phyloP scores from a whole-genome alignment of 2,797 vertebrate species.

The Macropodus opercularis region DNA sequence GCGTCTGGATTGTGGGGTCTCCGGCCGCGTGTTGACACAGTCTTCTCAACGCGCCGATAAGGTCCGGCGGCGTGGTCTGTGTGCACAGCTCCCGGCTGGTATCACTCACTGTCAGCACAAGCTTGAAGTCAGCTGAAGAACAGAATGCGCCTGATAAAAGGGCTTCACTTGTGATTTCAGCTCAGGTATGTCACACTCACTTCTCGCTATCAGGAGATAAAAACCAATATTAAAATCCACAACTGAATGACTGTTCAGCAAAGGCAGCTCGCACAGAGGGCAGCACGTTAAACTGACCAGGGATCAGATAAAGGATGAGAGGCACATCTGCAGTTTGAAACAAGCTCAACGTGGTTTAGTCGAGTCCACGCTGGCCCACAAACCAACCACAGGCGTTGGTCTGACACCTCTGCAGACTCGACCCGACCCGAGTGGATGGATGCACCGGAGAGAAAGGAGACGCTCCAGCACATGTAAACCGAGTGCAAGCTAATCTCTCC shows the following conservation, averaged over 20 bases:
- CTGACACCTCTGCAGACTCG: too few species aligned
- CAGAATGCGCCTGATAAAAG: slow-evolving; percentile 46
- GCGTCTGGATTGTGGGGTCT: slow-evolving; percentile 15
- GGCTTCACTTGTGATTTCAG: slow-evolving; percentile 19
- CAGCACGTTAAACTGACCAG: too few species aligned
- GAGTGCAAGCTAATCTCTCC: slow-evolving; percentile 45
- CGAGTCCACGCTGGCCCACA: slow-evolving; percentile 38
- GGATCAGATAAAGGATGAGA: too few species aligned
- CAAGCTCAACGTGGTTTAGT: too few species aligned
- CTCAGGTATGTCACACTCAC: too few species aligned
- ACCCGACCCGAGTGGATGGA: slow-evolving; percentile 27
- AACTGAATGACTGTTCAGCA: too few species aligned
- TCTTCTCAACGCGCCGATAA: too few species aligned
- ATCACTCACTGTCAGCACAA: slow-evolving; percentile 63
- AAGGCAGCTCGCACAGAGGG: too few species aligned
- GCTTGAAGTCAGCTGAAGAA: slow-evolving; percentile 30
- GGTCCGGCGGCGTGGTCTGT: slow-evolving; percentile 39
- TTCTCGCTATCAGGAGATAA: too few species aligned
- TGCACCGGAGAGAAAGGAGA: slow-evolving; percentile 27
- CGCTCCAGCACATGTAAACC: slow-evolving; percentile 1
- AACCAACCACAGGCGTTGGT: background rate
- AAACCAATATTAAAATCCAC: too few species aligned
- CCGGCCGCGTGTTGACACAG: too few species aligned
- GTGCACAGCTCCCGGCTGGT: slow-evolving; percentile 44
- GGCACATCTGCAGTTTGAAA: too few species aligned